Conservation (phyloP, 2,797 vertebrate genomes). For the Aratinga solstitialis region DNA sequence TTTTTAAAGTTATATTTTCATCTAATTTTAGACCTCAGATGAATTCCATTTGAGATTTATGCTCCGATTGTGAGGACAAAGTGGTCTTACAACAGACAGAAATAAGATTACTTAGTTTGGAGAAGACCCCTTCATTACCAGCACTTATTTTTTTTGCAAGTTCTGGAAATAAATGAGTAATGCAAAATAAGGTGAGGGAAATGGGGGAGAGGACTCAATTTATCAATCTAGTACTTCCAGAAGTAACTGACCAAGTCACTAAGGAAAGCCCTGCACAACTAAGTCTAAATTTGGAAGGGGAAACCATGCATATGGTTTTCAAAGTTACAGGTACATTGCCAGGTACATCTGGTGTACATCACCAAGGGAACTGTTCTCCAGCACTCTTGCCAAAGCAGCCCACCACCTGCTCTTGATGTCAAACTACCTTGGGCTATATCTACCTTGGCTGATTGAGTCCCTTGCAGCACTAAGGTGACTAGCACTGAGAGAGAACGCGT, state of each 20-base stretch:
- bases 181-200: neutral
- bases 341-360: neutral
- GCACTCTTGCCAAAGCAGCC: neutral
- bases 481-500: neutral
- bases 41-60: neutral
- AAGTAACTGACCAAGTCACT: neutral
- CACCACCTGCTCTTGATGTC: neutral
- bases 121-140: neutral
- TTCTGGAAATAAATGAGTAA: neutral
- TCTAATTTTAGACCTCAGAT: neutral
- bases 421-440: neutral
- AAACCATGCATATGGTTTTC: neutral
- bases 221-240: neutral
- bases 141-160: neutral
- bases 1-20: neutral
- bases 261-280: neutral
- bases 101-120: neutral
- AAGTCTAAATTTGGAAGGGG: neutral
- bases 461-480: accelerated
- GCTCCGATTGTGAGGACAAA: neutral
- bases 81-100: neutral
- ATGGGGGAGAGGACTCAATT: neutral
- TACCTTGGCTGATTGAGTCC: neutral
- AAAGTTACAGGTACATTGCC: neutral
- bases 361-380: neutral